A percentile compares a stretch with the other conserved stretches of the same genome.
Conservation (phyloP, 2,888 invertebrate species). For the Pteria penguin region DNA sequence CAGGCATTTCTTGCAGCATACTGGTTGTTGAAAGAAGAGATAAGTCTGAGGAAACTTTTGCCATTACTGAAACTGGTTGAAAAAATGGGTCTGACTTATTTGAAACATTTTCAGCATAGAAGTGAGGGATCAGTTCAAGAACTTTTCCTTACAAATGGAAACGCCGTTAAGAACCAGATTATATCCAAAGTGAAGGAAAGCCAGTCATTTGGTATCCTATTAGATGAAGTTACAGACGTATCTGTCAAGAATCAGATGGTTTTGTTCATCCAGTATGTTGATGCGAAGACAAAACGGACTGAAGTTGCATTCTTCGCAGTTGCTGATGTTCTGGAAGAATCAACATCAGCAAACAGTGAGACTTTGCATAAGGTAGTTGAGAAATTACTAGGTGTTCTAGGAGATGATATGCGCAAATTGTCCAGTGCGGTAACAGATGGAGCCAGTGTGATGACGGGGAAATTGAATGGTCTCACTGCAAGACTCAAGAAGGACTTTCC, state of each 20-base stretch:
- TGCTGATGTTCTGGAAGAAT: constrained; percentile 9
- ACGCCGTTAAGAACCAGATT: constrained; percentile 5
- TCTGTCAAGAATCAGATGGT: constrained; percentile 23
- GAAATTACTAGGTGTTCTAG: background rate
- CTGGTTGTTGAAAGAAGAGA: constrained; percentile 18
- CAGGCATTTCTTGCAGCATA: constrained; percentile 24
- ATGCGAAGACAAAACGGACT: background rate
- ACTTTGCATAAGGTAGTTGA: constrained; percentile 19
- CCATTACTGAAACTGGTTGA: constrained; percentile 1
- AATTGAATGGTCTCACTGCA: constrained; percentile 34
- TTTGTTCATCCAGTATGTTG: constrained; percentile 12
- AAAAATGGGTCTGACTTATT: background rate
- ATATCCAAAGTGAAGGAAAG: background rate
- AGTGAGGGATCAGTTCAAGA: constrained; percentile 10
- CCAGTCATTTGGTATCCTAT: constrained; percentile 6
- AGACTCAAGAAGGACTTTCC: constrained; percentile 29
- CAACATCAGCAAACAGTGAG: constrained; percentile 13
- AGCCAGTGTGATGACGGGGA: constrained; percentile 19
- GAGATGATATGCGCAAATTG: background rate
- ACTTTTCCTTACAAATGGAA: constrained; percentile 16
- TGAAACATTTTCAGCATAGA: constrained; percentile 9
- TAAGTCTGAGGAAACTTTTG: constrained; percentile 6
- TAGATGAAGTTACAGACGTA: constrained; percentile 25
- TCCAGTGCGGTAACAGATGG: constrained; percentile 26
- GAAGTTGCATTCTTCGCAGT: constrained; percentile 8